Evolutionary conservation across 2,113 vertebrate species (phyloP), one percentile per base, ranked within the genome.

Genomic region (Xenopus borealis): DNA sequence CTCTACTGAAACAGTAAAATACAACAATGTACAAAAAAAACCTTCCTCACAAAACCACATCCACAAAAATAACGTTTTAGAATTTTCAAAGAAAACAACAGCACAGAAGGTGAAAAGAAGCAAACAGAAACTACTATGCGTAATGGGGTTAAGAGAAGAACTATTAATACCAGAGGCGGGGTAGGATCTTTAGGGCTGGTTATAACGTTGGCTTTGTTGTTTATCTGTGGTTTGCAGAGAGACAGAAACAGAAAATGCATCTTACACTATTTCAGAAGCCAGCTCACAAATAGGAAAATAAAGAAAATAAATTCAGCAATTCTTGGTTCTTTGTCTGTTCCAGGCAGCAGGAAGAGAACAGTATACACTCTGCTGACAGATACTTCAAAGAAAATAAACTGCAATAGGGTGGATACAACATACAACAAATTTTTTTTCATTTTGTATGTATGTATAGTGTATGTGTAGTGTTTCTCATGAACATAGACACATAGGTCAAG

Each of bases 131-230:
- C 82, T 85, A 83, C 84, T 82, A 89, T 83, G 89, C 86, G 72
- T 80, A 78, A 55, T 9, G 80, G 84, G 85, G 85, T 83, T 75
- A 87, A 83, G 82, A 83, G 81, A 90, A 83, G 53, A 88, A 83
- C 87, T 83, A 90, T 91, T 86, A 93, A 94, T 98, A 98, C 95
- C 96, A 98, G 95, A 90, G 94, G 94, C 55, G 96, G 95, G 91
- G 94, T 92, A 85, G 94, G 92, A 90, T 98, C 95, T 96, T 96
- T 97, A 86, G 94, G 92, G 90, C 94, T 96, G 92, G 92, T 96
- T 92, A 96, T 92, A 91, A 98, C 94, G 94, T 97, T 97, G 88
- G 93, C 89, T 96, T 96, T 98, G 95, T 92, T 98, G 95, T 97
- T 98, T 92, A 98, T 97, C 95, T 98, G 93, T 88, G 93, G 90